Evolutionary conservation across 1,140 invertebrate genomes (phyloP).

Genomic region (Varroa destructor): DNA sequence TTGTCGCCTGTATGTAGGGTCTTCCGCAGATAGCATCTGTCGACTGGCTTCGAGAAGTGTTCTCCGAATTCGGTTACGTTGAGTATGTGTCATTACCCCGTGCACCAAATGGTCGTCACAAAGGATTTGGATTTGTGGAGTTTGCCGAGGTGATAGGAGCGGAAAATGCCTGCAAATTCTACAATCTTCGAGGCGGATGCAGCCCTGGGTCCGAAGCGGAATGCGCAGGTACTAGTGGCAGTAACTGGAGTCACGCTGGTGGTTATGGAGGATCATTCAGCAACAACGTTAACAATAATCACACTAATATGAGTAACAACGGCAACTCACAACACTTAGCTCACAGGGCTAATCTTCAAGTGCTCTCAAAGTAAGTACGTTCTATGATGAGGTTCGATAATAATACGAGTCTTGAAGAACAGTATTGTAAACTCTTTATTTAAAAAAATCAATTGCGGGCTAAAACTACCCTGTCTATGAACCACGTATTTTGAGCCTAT

Average conservation of each 20-base stretch:
- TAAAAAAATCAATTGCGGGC: not conserved
- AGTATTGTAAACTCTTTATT: not conserved
- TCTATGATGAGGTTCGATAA: not conserved
- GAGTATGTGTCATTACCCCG: conserved; percentile 25
- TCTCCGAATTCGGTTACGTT: conserved; percentile 15
- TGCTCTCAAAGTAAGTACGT: conserved; percentile 21
- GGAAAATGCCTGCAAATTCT: conserved; percentile 22
- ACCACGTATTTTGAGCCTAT: not conserved
- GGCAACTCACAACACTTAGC: too few species aligned
- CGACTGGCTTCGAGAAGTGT: conserved; percentile 1
- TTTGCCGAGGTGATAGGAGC: conserved; percentile 3
- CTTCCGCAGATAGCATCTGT: not conserved
- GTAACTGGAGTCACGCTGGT: too few species aligned
- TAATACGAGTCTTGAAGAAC: too few species aligned
- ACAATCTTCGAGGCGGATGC: conserved; percentile 1
- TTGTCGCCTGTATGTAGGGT: not conserved
- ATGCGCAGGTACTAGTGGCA: too few species aligned
- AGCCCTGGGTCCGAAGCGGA: not conserved
- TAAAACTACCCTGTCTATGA: not conserved
- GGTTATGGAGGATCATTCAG: too few species aligned
- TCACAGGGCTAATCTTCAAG: not conserved
- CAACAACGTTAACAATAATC: too few species aligned
- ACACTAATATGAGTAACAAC: too few species aligned
- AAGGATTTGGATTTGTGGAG: conserved; percentile 19
- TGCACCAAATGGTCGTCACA: not conserved